phyloP scores from a whole-genome alignment of 2,888 invertebrate genomes.

The Caenorhabditis angaria region DNA sequence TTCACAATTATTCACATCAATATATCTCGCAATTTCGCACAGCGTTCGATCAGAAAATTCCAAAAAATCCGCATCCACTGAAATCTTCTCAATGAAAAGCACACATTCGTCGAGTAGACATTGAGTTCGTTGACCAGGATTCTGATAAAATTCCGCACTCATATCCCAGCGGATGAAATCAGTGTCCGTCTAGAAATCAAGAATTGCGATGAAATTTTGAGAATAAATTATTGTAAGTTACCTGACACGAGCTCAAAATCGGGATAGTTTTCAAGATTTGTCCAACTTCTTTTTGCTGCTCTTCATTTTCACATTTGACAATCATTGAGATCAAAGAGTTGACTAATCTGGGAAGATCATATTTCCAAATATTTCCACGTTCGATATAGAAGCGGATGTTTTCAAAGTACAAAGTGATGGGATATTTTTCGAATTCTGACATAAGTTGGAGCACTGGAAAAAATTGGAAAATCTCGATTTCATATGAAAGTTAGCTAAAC shows the following conservation, averaged over 20 bases:
- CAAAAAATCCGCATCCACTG: background rate
- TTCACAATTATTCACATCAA: conserved; percentile 3
- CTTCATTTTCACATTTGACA: conserved; percentile 7
- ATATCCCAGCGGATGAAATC: conserved; percentile 25
- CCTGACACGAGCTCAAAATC: conserved; percentile 11
- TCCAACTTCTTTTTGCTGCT: conserved; percentile 10
- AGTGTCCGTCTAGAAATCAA: conserved; percentile 9
- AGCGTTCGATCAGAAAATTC: conserved; percentile 29
- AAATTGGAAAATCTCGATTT: background rate
- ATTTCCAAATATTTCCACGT: conserved; percentile 18
- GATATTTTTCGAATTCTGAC: conserved; percentile 13
- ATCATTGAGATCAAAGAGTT: conserved; percentile 16
- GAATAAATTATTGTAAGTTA: background rate
- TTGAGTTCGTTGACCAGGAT: conserved; percentile 12
- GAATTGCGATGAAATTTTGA: background rate
- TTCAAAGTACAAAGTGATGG: conserved; percentile 9
- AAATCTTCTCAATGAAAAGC: conserved; percentile 10
- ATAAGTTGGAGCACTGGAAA: conserved; percentile 5
- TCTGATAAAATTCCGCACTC: conserved; percentile 7
- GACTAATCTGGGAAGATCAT: conserved; percentile 22
- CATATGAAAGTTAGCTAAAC: conserved; percentile 10
- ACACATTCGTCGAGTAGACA: conserved; percentile 29
- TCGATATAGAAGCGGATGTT: conserved; percentile 26
- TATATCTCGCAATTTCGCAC: conserved; percentile 23
- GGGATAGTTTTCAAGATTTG: conserved; percentile 17